phyloP scores from a whole-genome alignment of 2,797 vertebrate genomes.

The Peromyscus nudipes region DNA sequence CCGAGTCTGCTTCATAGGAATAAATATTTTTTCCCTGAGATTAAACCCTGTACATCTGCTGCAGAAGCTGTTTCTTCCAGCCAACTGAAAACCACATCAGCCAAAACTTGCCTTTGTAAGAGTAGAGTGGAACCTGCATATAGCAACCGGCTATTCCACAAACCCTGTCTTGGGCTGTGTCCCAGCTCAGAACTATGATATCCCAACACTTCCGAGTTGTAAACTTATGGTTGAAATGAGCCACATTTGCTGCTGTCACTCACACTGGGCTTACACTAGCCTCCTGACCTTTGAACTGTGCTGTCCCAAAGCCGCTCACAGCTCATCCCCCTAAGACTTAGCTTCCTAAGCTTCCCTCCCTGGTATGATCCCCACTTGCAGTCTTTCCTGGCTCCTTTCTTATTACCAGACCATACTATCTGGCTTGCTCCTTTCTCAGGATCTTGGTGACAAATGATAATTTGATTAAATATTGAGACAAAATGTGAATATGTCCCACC shows the following conservation, averaged over 20 bases:
- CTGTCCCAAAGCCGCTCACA: not conserved
- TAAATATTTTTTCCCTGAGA: constrained; percentile 41
- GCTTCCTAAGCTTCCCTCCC: not conserved
- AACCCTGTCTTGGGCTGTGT: not conserved
- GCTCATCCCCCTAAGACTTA: not conserved
- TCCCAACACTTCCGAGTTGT: not conserved
- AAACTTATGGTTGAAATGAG: not conserved
- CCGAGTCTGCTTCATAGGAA: constrained; percentile 29
- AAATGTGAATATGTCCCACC: constrained; percentile 13
- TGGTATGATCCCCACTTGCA: not conserved
- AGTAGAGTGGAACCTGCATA: not conserved
- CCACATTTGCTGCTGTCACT: not conserved
- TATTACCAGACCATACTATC: not conserved
- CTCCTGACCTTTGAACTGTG: not conserved
- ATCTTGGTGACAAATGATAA: constrained; percentile 39
- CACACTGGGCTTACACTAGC: not conserved
- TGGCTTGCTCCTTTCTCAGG: constrained; percentile 20
- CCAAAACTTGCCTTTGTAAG: not conserved
- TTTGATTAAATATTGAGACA: constrained; percentile 53
- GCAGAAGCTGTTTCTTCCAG: constrained; percentile 47
- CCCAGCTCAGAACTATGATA: not conserved
- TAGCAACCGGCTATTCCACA: not conserved
- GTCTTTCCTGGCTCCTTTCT: constrained; percentile 13
- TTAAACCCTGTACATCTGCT: constrained; percentile 34
- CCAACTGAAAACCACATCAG: constrained; percentile 22